Conservation (phyloP, 2,797 vertebrate species). For the Sciurus carolinensis region DNA sequence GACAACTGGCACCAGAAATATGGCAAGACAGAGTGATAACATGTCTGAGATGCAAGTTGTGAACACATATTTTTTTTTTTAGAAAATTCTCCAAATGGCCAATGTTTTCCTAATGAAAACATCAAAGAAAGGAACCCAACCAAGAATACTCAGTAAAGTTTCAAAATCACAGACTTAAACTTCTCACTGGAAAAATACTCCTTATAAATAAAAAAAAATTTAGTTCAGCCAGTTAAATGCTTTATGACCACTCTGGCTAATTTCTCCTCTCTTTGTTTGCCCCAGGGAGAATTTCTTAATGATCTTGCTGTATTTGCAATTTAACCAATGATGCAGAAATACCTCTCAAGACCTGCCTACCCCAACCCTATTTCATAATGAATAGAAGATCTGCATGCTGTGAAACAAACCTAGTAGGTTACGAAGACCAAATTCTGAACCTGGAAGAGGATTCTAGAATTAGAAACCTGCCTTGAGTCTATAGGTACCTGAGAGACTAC, state of each 20-base stretch:
- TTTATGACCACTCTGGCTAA: conserved; percentile 54
- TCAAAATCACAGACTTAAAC: conserved; percentile 54
- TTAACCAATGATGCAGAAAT: conserved; percentile 23
- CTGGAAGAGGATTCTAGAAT: neutral
- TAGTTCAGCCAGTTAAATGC: conserved; percentile 22
- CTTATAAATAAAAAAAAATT: conserved; percentile 26
- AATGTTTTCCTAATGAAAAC: conserved; percentile 65
- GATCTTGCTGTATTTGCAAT: neutral
- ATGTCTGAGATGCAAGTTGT: conserved; percentile 19
- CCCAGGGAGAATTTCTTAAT: neutral
- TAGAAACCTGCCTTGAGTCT: neutral
- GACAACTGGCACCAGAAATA: conserved; percentile 15
- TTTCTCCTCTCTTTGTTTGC: neutral
- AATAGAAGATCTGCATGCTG: neutral
- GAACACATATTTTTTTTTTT: conserved; percentile 42
- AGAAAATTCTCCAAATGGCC: conserved; percentile 50
- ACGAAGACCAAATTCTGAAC: neutral
- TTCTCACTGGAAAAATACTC: conserved; percentile 62
- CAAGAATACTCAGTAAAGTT: conserved; percentile 47
- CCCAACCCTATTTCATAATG: neutral
- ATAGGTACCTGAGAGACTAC: neutral
- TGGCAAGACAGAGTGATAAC: conserved; percentile 13
- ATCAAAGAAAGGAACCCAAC: conserved; percentile 40
- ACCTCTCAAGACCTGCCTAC: neutral
- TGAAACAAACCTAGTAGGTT: neutral